Evolutionary conservation across 2,888 invertebrate genomes (phyloP), one percentile per base, ranked within the genome.

Genomic region (Kuschelorhynchus macadamiae): DNA sequence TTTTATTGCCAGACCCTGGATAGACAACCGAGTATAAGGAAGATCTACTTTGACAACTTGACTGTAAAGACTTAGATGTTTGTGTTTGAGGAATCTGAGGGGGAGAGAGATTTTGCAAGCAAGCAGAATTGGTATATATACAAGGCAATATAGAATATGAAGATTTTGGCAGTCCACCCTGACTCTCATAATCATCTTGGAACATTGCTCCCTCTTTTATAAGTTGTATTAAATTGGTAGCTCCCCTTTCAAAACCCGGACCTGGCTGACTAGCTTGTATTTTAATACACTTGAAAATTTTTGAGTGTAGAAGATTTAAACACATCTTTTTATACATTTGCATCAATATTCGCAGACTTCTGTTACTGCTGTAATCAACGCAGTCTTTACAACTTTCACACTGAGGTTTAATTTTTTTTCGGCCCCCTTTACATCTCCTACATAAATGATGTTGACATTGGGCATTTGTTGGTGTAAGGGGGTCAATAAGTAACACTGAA

Each of bases 401-500:
- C 0, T 91, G 89, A 0, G 95, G 95, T 79, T 93, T 92, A 50
- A 96, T 86, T 81, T 92, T 91, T 84, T 95, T 95, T 74, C 92
- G 89, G 2, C 94, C 94, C 47, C 94, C 94, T 79, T 92, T 88
- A 81, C 96, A 96, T 56, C 88, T 87, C 75, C 90, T 90, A 83
- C 96, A 96, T 36, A 96, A 92, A 84, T 94, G 93, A 84, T 97
- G 96, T 82, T 93, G 93, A 84, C 96, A 96, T 71, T 89, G 90
- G 2, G 90, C 89, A 76, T 89, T 90, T 16, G 88, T 88, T 12
- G 95, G 94, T 32, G 93, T 91, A 79, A 90, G 91, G 4, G 96
- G 96, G 79, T 93, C 92, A 74, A 90, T 90, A 62, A 96, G 84
- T 73, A 96, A 86, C 80, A 92, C 91, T 70, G 92, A 91, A 83